Base-by-base conservation (phyloP, 2,797 vertebrate genomes). In the Erpetoichthys calabaricus region DNA sequence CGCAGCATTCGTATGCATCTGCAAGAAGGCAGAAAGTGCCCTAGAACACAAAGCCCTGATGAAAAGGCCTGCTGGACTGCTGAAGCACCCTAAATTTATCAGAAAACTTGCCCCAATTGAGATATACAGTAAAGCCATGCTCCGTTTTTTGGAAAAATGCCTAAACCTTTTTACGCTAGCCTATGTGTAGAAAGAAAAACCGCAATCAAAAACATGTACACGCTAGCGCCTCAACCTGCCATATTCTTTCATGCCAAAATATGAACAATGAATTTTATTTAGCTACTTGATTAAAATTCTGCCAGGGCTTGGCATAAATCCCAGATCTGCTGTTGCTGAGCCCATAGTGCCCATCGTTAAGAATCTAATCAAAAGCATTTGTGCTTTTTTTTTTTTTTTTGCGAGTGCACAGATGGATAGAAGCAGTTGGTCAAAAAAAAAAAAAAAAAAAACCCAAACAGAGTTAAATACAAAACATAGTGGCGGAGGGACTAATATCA, bases 41-140 rank as follows among this genome's bases (percentile, higher is more conserved):
- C 67, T 61, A 64, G 64, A 59, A 79, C 73, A 78, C 73, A 78
- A 79, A 74, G 75, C 60, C 69, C 7, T 63, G 60, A 62, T 3
- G 68, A 66, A 71, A 63, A 60, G 53, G 56, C 55, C 7, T 56
- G 44, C 53, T 44, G 57, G 64, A 60, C 4, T 59, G 66, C 65
- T 64, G 62, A 55, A 59, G 66, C 63, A 68, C 57, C 47, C 6
- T 50, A 59, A 45, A 57, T 53, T 61, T 60, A 62, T 66, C 69
- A 70, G 62, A 69, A 68, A 54, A 25, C 60, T 67, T 61, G 67
- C 64, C 58, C 57, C 51, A 42, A 57, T 79, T 64, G 65, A 67
- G 49, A 3, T 47, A 25, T 25, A 25, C 25, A 25, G 25, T 25
- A 25, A 25, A 25, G 25, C 25, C 25, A 25, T 25, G 25, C 25